Evolutionary conservation across 2,888 invertebrate species (phyloP).

Genomic region (Aleiodes testaceus): DNA sequence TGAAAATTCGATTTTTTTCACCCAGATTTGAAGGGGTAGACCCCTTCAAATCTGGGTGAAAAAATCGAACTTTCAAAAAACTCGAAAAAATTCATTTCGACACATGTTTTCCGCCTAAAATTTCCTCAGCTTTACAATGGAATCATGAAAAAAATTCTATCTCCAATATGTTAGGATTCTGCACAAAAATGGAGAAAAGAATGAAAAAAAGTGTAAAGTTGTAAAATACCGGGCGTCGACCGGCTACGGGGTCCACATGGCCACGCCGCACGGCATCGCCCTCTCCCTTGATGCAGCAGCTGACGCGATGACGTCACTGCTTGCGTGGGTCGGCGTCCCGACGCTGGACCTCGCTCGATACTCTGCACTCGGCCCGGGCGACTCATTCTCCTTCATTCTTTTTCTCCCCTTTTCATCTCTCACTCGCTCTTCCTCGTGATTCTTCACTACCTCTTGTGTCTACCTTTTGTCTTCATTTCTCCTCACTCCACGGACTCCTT

Average conservation of each 20-base stretch:
- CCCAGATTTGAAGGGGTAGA: too few relatives aligned
- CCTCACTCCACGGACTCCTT: too few relatives aligned
- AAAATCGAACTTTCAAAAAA: too few relatives aligned
- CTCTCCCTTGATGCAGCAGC: conserved; percentile 61
- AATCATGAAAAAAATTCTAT: too few relatives aligned
- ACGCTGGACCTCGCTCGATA: conserved; percentile 66
- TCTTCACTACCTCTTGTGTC: conserved; percentile 26
- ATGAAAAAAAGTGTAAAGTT: conserved; percentile 42
- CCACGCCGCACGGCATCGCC: conserved; percentile 53
- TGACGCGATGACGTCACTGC: conserved; percentile 69
- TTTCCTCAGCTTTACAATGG: too few relatives aligned
- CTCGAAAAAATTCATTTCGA: too few relatives aligned
- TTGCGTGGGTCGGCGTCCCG: conserved; percentile 67
- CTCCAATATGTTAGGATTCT: too few relatives aligned
- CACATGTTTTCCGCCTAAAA: too few relatives aligned
- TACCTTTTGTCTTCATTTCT: conserved; percentile 44
- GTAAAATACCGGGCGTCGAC: conserved; percentile 47
- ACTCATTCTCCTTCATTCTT: conserved; percentile 54
- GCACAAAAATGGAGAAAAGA: background rate
- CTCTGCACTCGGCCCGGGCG: conserved; percentile 67
- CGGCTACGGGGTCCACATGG: conserved; percentile 55
- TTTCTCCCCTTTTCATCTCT: conserved; percentile 44
- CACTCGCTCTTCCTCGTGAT: conserved; percentile 33
- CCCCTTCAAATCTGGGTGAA: too few relatives aligned
- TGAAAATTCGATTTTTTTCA: too few relatives aligned